Evolutionary conservation across 1,140 invertebrate genomes (phyloP), one percentile per base, ranked within the genome.

Genomic region (Cotesia glomerata): DNA sequence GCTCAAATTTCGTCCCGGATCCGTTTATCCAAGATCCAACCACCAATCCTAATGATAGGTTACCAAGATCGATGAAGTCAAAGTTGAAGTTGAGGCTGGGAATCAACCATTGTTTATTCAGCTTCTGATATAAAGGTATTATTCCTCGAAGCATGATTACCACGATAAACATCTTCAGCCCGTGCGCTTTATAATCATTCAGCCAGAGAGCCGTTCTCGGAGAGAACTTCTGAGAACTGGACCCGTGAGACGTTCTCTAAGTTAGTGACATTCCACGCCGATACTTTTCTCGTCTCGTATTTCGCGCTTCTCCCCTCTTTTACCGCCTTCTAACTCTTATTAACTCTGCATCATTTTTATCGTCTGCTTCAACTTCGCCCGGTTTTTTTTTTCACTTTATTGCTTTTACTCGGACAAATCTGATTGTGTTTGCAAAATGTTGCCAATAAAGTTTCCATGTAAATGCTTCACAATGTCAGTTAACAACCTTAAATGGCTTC

Each of bases 231-330:
- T 79, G 79, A 78, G 84, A 86, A 84, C 79, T 79, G 79, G 80
- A 81, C 79, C 79, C 81, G 77, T 78, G 78, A 81, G 81, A 84
- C 80, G 74, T 79, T 81, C 79, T 79, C 74, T 77, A 79, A 78
- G 80, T 80, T 80, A 80, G 83, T 81, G 82, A 84, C 83, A 85
- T 84, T 85, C 82, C 82, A 81, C 74, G 75, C 80, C 76, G 78
- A 81, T 82, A 83, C 79, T 81, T 84, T 80, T 82, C 79, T 78
- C 79, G 76, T 80, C 80, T 82, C 77, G 77, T 80, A 74, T 82
- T 84, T 82, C 80, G 77, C 80, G 75, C 72, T 78, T 78, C 49
- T 63, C 45, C 62, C 69, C 52, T 70, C n/a, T 16, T 69, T 67
- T 14, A 14, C 71, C 7, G 52, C 8, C 49, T 51, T n/a, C 32